Percentiles rank a stretch among this genome's conserved stretches.
Conservation (phyloP, 2,888 invertebrate genomes). For the Phania funesta region DNA sequence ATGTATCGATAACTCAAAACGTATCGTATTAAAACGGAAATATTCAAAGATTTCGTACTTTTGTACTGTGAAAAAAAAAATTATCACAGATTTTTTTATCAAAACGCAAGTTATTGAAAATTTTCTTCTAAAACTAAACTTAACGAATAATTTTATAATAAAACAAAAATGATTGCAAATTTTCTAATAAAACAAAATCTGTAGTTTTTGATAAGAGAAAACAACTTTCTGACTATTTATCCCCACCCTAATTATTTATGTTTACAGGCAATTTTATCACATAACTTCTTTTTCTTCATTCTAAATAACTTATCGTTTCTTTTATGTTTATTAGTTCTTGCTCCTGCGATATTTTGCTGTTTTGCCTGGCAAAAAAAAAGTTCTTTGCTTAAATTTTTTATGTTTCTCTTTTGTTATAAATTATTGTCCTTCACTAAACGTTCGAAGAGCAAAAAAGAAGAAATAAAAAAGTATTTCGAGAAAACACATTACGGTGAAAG, state of each 20-base stretch:
- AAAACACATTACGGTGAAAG: slow-evolving; percentile 36
- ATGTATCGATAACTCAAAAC: too few species aligned
- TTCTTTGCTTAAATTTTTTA: slow-evolving; percentile 13
- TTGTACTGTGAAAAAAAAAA: too few species aligned
- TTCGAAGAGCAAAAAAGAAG: background rate
- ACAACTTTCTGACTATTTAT: too few species aligned
- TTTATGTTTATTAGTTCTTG: background rate
- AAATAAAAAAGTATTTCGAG: background rate
- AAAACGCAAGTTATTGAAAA: too few species aligned
- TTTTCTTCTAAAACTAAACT: too few species aligned
- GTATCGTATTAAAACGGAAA: too few species aligned
- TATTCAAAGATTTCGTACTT: too few species aligned
- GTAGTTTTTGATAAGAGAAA: too few species aligned
- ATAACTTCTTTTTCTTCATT: background rate
- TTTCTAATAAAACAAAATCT: too few species aligned
- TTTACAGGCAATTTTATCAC: background rate
- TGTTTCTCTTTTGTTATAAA: slow-evolving; percentile 54
- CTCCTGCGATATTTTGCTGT: slow-evolving; percentile 41
- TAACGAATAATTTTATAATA: too few species aligned
- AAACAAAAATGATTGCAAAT: too few species aligned
- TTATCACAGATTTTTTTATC: too few species aligned
- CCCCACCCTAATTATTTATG: background rate
- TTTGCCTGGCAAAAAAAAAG: slow-evolving; percentile 55
- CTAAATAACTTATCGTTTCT: background rate
- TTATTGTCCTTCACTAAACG: slow-evolving; percentile 52